phyloP scores from a whole-genome alignment of 2,797 vertebrate species.

The Ptychobarbus kaznakovi region DNA sequence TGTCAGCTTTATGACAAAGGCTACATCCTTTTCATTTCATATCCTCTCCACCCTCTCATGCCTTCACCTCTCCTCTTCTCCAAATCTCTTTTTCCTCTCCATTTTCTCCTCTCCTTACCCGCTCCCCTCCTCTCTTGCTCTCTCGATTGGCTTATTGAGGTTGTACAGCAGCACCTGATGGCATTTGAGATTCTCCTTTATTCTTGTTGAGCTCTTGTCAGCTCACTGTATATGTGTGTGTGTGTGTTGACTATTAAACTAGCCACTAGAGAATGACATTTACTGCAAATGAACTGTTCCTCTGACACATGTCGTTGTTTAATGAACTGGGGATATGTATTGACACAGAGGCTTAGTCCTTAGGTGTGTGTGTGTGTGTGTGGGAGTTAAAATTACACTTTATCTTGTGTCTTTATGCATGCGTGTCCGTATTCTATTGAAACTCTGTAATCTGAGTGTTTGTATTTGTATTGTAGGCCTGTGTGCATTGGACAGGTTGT shows the following conservation, averaged over 20 bases:
- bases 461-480: not conserved
- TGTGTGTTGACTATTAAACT: slow-evolving; percentile 48
- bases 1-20: slow-evolving; percentile 64
- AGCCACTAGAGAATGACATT: slow-evolving; percentile 60
- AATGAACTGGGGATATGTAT: slow-evolving; percentile 51
- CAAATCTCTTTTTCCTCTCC: slow-evolving; percentile 38
- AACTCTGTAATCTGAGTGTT: slow-evolving; percentile 1
- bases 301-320: slow-evolving; percentile 46
- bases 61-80: slow-evolving; percentile 26
- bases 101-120: slow-evolving; percentile 47
- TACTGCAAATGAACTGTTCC: slow-evolving; percentile 58
- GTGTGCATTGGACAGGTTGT: not conserved
- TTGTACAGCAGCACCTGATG: slow-evolving; percentile 58
- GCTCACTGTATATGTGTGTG: slow-evolving; percentile 31
- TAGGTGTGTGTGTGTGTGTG: slow-evolving; percentile 11
- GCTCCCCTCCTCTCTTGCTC: slow-evolving; percentile 24
- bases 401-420: not conserved
- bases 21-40: slow-evolving; percentile 45
- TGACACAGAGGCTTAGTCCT: slow-evolving; percentile 25
- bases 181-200: slow-evolving; percentile 60
- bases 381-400: slow-evolving; percentile 8
- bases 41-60: slow-evolving; percentile 32
- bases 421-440: not conserved
- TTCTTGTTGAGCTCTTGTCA: slow-evolving; percentile 44
- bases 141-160: slow-evolving; percentile 50